Base-by-base conservation (phyloP, 2,888 invertebrate genomes). In the Sesamia inferens region DNA sequence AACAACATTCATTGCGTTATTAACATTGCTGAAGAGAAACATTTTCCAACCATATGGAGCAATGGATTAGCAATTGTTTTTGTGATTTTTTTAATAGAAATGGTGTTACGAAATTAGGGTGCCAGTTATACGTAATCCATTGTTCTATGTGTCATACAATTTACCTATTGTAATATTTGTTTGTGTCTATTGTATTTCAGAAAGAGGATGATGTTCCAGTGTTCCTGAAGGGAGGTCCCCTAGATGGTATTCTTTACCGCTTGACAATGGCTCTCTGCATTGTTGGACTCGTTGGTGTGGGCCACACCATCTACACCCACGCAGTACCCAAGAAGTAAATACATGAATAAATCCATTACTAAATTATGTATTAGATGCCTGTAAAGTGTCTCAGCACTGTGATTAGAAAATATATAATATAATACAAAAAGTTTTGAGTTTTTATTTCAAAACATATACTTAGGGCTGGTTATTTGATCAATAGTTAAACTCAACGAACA, bases 131-230 rank as follows among this genome's bases (percentile, higher is more conserved):
- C 1, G 42, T 42, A 16, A 39, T 22, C 31, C n/a, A 44, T 8
- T 31, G n/a, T n/a, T n/a, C n/a, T n/a, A n/a, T n/a, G 42, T 0
- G 13, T 55, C 13, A n/a, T 39, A 39, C 5, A 39, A 39, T 39
- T 39, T 39, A 39, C 39, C n/a, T n/a, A n/a, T 31, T 2, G 4
- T 44, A 31, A 51, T n/a, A 16, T 24, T 59, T 24, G n/a, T 3
- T 47, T 59, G 39, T 68, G 16, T 63, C 58, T 74, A 57, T 57
- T 61, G 51, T 51, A 79, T 96, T 94, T 44, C 94, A 97, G 97
- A 94, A 94, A 92, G 96, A 97, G 10, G 96, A 97, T 92, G 97
- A 96, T 78, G 86, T 95, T 7, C 97, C 97, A 0, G 95, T 97
- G 5, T 96, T 96, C 93, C 90, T 97, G 86, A 97, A 97, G 89